These are phyloP conservation scores for Geotrypetes seraphini DNA, from an alignment of 2,797 vertebrate genomes.

Conservation along the genomic window DNA sequence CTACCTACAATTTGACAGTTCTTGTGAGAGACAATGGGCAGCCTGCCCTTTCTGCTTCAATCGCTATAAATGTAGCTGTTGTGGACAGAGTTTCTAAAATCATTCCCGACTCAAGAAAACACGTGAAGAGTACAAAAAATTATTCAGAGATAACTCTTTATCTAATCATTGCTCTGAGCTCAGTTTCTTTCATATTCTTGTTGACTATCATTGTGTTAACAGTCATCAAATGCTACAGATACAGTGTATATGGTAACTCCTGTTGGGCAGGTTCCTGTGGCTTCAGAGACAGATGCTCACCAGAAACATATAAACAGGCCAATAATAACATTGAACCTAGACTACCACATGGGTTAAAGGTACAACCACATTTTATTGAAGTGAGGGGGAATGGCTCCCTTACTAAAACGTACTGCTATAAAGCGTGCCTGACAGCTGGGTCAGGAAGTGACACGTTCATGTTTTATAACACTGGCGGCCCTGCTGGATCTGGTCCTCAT, in stretches of 20 bases:
- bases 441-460: conserved; percentile 97
- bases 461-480: conserved; percentile 93
- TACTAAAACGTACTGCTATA: conserved; percentile 96
- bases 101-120: conserved; percentile 75
- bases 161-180: conserved; percentile 85
- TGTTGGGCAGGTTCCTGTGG: conserved; percentile 80
- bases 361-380: conserved; percentile 90
- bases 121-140: conserved; percentile 64
- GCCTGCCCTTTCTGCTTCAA: conserved; percentile 73
- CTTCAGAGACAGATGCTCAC: conserved; percentile 62
- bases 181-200: conserved; percentile 88
- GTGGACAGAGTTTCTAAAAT: conserved; percentile 80
- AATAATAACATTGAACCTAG: conserved; percentile 79
- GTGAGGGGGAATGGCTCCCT: conserved; percentile 88
- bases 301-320: conserved; percentile 65
- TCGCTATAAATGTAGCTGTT: conserved; percentile 71
- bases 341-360: conserved; percentile 78
- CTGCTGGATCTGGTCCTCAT: conserved; percentile 64
- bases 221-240: conserved; percentile 82
- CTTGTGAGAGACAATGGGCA: conserved; percentile 76
- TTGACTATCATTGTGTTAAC: conserved; percentile 79
- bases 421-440: conserved; percentile 85
- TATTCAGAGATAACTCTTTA: conserved; percentile 86
- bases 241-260: conserved; percentile 70
- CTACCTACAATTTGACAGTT: conserved; percentile 71